A percentile compares a stretch with the other conserved stretches of the same genome.
Evolutionary conservation across 1,140 invertebrate genomes (phyloP).

Genomic region (Dreissena rostriformis): DNA sequence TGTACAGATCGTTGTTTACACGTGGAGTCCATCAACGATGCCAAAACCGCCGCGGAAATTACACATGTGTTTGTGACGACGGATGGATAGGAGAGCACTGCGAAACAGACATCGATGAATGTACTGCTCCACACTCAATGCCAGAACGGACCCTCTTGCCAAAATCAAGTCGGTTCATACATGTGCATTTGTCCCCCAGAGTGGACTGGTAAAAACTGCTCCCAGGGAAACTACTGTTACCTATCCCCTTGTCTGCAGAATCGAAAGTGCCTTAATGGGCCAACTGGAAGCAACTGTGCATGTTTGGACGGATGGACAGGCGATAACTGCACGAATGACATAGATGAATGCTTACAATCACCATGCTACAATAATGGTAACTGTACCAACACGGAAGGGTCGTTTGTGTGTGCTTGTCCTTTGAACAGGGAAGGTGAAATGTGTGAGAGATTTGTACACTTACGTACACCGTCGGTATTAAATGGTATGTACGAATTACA

Average conservation of each 20-base stretch:
- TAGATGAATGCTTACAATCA: not conserved
- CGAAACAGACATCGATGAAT: constrained; percentile 16
- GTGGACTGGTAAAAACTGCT: no score
- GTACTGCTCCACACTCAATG: not conserved
- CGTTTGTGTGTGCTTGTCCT: constrained; percentile 6
- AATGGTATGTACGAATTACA: no score
- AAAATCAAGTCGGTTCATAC: no score
- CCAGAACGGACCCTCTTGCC: no score
- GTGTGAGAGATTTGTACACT: no score
- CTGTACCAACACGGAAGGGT: not conserved
- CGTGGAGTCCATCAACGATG: no score
- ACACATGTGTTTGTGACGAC: not conserved
- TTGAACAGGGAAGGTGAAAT: no score
- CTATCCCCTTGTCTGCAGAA: not conserved
- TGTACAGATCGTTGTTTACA: no score
- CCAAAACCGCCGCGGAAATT: no score
- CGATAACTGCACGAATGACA: not conserved
- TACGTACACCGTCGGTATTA: no score
- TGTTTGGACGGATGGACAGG: not conserved
- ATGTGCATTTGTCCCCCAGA: no score
- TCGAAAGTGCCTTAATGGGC: not conserved
- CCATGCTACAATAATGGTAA: not conserved
- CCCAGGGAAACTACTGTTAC: no score
- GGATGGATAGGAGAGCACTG: not conserved
- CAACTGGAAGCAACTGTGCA: not conserved